Evolutionary conservation across 2,888 invertebrate species (phyloP).

Genomic region (Eupithecia tripunctaria): DNA sequence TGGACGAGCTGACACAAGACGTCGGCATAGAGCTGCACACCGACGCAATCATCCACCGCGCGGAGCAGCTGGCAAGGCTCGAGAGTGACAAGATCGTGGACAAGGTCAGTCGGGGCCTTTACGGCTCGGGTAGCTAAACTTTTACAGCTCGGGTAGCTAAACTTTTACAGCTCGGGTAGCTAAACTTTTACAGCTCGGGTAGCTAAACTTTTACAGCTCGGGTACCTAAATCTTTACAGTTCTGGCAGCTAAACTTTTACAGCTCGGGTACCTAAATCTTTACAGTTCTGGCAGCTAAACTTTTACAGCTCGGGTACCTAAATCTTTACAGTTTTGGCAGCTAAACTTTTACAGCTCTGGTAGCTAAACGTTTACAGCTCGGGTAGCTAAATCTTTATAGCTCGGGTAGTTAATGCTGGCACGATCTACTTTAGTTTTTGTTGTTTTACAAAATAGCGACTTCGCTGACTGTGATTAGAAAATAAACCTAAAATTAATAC

Average conservation of each 20-base stretch:
- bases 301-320: not conserved
- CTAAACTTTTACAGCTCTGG: not conserved
- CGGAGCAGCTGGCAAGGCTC: conserved; percentile 91
- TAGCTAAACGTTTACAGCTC: not conserved
- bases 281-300: too few relatives aligned
- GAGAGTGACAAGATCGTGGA: conserved; percentile 93
- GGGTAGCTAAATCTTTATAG: not conserved
- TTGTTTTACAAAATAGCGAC: too few relatives aligned
- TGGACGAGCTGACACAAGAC: conserved; percentile 93
- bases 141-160: not conserved
- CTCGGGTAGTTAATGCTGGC: not conserved
- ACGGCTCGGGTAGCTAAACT: too few relatives aligned
- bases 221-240: too few relatives aligned
- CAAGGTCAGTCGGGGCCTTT: conserved; percentile 84
- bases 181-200: not conserved
- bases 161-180: not conserved
- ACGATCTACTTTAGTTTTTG: not conserved
- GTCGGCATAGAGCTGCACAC: conserved; percentile 92
- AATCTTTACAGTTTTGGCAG: too few relatives aligned
- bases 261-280: too few relatives aligned
- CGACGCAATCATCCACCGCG: conserved; percentile 92
- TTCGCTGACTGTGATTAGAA: too few relatives aligned
- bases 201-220: not conserved
- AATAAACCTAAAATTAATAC: too few relatives aligned
- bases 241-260: too few relatives aligned